A percentile compares a stretch with the other conserved stretches of the same genome.
Evolutionary conservation across 2,888 invertebrate species (phyloP).

Genomic region (Eupithecia pulchellata): DNA sequence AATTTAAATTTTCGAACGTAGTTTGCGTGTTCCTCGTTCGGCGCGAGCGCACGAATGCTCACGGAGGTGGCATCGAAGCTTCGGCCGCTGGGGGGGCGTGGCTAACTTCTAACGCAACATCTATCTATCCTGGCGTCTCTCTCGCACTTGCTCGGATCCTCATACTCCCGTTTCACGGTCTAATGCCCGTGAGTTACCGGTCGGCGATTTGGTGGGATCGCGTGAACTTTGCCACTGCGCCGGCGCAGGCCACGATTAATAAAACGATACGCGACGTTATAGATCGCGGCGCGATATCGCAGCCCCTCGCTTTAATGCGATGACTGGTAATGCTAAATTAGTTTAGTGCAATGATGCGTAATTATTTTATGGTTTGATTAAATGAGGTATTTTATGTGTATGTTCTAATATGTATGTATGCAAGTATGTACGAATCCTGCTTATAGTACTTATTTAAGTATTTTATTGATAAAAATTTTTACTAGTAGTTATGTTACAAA

Average conservation of each 20-base stretch:
- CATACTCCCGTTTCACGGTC: conserved; percentile 61
- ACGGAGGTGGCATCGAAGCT: conserved; percentile 77
- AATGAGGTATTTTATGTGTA: background rate
- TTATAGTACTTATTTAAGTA: background rate
- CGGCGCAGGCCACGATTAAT: conserved; percentile 71
- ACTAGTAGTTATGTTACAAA: background rate
- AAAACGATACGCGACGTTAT: conserved; percentile 77
- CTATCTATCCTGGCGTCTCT: conserved; percentile 69
- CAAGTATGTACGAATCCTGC: too few species aligned
- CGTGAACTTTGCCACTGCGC: conserved; percentile 82
- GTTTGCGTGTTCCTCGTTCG: conserved; percentile 70
- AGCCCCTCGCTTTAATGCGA: conserved; percentile 63
- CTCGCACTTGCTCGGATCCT: conserved; percentile 39
- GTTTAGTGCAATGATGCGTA: conserved; percentile 42
- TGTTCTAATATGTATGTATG: background rate
- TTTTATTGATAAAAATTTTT: background rate
- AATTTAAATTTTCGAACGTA: conserved; percentile 59
- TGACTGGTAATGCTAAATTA: conserved; percentile 50
- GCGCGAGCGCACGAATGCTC: conserved; percentile 84
- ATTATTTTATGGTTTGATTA: conserved; percentile 39
- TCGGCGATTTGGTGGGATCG: conserved; percentile 72
- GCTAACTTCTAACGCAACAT: conserved; percentile 81
- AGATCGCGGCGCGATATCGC: conserved; percentile 74
- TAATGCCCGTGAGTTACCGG: conserved; percentile 77
- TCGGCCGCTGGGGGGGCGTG: conserved; percentile 74